Percentiles rank a stretch among this genome's conserved stretches.
Evolutionary conservation across 1,140 invertebrate species (phyloP).

Genomic region (Potamilus streckersoni): DNA sequence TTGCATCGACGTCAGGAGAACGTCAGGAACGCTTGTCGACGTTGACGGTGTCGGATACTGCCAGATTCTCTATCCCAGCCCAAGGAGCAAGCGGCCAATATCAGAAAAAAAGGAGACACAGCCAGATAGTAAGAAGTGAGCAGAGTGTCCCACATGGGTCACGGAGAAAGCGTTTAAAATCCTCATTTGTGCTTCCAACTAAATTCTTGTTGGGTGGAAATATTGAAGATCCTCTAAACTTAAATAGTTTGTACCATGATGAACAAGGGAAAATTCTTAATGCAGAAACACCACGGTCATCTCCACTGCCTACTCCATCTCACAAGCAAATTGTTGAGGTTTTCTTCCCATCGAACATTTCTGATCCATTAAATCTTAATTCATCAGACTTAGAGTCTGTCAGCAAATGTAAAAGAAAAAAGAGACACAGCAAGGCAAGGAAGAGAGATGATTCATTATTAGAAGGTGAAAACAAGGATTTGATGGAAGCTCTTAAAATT

Average conservation of each 20-base stretch:
- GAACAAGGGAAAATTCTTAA: constrained; percentile 84
- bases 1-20: constrained; percentile 4
- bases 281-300: constrained; percentile 87
- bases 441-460: constrained; percentile 31
- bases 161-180: constrained; percentile 32
- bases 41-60: no score
- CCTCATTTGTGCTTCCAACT: constrained; percentile 79
- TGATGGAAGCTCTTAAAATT: constrained; percentile 53
- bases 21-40: no score
- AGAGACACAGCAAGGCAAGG: constrained; percentile 64
- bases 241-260: constrained; percentile 89
- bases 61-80: not conserved
- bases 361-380: constrained; percentile 89
- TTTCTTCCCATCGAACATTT: constrained; percentile 91
- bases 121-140: constrained; percentile 20
- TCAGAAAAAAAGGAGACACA: constrained; percentile 31
- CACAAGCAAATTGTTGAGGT: constrained; percentile 88
- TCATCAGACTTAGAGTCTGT: constrained; percentile 73
- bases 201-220: constrained; percentile 96
- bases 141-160: constrained; percentile 11
- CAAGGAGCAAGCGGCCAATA: constrained; percentile 5
- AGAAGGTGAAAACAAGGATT: constrained; percentile 33
- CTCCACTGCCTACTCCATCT: constrained; percentile 87
- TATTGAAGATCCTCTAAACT: constrained; percentile 93
- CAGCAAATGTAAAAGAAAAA: constrained; percentile 69